Base-by-base conservation (phyloP, 1,140 invertebrate genomes). In the Trachelipus rathkii region DNA sequence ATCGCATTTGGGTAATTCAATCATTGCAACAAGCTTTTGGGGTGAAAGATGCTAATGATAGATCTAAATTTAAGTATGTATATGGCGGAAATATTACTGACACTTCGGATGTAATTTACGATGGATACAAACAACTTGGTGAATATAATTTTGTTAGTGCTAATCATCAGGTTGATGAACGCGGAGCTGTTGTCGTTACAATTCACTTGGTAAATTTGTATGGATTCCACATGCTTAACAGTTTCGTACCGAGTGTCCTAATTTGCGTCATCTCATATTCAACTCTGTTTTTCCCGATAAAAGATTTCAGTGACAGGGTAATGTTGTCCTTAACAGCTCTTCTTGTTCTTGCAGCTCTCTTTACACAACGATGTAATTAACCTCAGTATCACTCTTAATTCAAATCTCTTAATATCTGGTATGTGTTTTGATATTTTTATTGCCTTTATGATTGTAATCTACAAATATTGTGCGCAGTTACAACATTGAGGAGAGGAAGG, bases 281-380 rank as follows among this genome's bases (percentile, higher is more conserved):
- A n/a, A 66, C 60, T 66, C 7, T 66, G 15, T 2, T 66, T 23
- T 66, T 66, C 60, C 21, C 15, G 5, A 23, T 71, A 2, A 44
- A 71, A 13, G 24, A 71, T 33, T 71, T 71, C 33, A n/a, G 23
- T 15, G 69, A 71, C 21, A 13, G 69, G 69, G 33, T 71, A 13
- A 71, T 71, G 69, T 13, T 71, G 33, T 71, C 69, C 13, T 33
- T 71, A 23, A 71, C 69, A 71, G 69, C 69, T 13, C 69, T 71
- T 33, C 33, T 71, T 15, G 69, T 71, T 13, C 69, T 71, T 13
- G 33, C 69, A n/a, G 69, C 69, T n/a, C 69, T 71, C 69, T 71
- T 71, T 44, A 71, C 69, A 15, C 69, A 71, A 9, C 24, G n/a
- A 71, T 4, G 33, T 23, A 24, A 15, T 33, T 33, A n/a, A n/a